phyloP scores from a whole-genome alignment of 2,113 vertebrate genomes.

The Columbina picui region DNA sequence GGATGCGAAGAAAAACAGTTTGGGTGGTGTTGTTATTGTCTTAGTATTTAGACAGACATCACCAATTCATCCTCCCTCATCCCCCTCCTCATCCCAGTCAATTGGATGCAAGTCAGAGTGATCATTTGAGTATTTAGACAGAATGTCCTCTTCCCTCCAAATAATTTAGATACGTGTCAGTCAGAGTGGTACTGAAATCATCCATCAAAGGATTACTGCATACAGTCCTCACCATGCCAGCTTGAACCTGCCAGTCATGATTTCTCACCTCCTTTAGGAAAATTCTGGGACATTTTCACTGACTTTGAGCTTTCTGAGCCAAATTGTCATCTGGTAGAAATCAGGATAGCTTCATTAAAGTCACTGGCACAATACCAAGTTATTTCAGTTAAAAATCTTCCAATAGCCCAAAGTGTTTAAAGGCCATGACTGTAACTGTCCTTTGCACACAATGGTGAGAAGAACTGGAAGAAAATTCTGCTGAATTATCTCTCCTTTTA shows the following conservation, averaged over 20 bases:
- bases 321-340: conserved; percentile 37
- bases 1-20: neutral
- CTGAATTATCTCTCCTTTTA: neutral
- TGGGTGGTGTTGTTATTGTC: neutral
- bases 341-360: conserved; percentile 29
- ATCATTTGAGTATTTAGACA: neutral
- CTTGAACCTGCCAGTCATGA: conserved; percentile 33
- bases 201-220: neutral
- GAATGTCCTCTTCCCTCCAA: neutral
- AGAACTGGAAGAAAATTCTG: neutral
- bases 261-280: conserved; percentile 1
- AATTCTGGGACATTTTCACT: neutral
- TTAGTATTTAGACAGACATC: neutral
- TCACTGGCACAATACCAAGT: neutral
- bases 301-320: neutral
- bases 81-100: neutral
- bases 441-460: neutral
- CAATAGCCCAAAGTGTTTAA: neutral
- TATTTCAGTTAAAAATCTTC: conserved; percentile 4
- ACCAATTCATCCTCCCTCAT: no score
- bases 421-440: neutral
- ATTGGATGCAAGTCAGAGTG: neutral
- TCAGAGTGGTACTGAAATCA: neutral
- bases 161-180: neutral
- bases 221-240: neutral